Base-by-base conservation (phyloP, 37 sponge, comb jelly and placozoan species). In the Haliclona indistincta region DNA sequence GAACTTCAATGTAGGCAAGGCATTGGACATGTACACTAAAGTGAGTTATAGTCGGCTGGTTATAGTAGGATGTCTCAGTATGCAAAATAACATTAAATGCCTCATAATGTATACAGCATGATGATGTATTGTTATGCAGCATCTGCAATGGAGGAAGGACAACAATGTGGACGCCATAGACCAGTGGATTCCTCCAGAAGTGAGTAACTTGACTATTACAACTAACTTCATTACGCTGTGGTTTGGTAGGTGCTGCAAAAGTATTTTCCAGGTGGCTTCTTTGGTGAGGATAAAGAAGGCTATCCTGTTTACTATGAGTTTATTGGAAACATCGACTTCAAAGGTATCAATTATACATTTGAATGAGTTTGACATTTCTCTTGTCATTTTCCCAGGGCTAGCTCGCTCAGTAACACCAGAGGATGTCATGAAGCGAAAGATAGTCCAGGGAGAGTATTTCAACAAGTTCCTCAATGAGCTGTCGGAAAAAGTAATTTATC, bases 241-340 rank as follows among this genome's bases (percentile, higher is more conserved):
- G 11, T 58, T 20, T 58, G 17, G 26, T 44, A 75, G 76, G 76
- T 68, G 43, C 68, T 73, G 38, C 10, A 69, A 23, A 68, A 75
- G 67, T 88, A 77, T 44, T 77, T 64, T 40, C 78, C 89, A 40
- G 70, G 67, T 37, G 84, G 83, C 11, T 22, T 54, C 44, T 77
- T 78, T 76, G 89, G 89, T 63, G 83, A 74, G 35, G 89, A 88
- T 49, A 76, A 74, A 51, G 83, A 82, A 54, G 89, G 89, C 23
- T 73, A 88, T 36, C 89, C 89, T 34, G 69, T 88, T 17, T 62
- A 23, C 33, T 82, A 78, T 37, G 56, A 82, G 26, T 43, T 30
- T 40, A 39, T 68, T 34, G 87, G 87, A n/a, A 88, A 89, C 69
- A 2, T 71, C 0, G 90, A 89, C 40, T 68, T 74, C 28, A 74